Conservation (phyloP, 2,888 invertebrate species). For the Trilocha varians region DNA sequence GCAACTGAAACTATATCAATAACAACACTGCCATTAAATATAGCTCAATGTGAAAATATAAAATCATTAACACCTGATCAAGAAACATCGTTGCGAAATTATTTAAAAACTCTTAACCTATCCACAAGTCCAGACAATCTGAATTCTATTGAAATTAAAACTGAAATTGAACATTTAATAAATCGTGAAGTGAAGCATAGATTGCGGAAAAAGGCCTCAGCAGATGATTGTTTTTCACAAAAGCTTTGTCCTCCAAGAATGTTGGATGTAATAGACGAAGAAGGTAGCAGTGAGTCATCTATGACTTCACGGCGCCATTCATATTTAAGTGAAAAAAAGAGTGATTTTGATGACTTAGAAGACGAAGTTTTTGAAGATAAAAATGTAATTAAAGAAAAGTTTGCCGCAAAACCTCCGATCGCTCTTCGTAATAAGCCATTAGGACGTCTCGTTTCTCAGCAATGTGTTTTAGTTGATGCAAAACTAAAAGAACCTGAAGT, state of each 20-base stretch:
- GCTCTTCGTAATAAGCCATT: conserved; percentile 37
- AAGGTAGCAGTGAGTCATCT: conserved; percentile 78
- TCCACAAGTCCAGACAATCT: conserved; percentile 59
- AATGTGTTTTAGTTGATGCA: conserved; percentile 75
- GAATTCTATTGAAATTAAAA: conserved; percentile 49
- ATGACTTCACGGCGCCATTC: conserved; percentile 71
- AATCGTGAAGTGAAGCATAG: conserved; percentile 58
- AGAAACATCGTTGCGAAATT: conserved; percentile 69
- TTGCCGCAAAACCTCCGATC: conserved; percentile 24
- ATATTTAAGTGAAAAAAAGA: conserved; percentile 61
- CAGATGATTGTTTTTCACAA: conserved; percentile 44
- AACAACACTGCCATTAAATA: conserved; percentile 52
- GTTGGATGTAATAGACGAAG: conserved; percentile 85
- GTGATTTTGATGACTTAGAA: conserved; percentile 61
- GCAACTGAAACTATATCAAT: conserved; percentile 50
- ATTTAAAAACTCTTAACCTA: conserved; percentile 71
- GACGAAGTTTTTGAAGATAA: conserved; percentile 64
- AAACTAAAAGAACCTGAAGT: conserved; percentile 72
- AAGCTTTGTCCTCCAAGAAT: conserved; percentile 77
- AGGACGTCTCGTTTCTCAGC: conserved; percentile 51
- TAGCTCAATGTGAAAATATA: conserved; percentile 50
- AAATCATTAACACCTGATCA: conserved; percentile 70
- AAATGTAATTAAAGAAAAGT: conserved; percentile 28
- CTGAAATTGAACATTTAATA: conserved; percentile 58
- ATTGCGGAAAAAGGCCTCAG: conserved; percentile 49